phyloP scores from a whole-genome alignment of 2,113 vertebrate species.

The Oryzias javanicus region DNA sequence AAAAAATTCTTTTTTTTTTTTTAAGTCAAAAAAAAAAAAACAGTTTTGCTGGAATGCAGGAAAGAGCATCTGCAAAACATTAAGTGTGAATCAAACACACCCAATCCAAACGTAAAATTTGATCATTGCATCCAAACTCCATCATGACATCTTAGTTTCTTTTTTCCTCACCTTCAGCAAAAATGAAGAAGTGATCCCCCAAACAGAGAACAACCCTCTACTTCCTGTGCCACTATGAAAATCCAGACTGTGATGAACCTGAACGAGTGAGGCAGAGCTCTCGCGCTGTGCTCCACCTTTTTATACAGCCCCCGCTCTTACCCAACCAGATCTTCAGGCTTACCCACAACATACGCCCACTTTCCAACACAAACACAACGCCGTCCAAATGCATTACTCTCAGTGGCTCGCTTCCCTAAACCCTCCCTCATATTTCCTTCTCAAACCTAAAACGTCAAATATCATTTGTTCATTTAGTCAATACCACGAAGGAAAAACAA shows the following conservation, averaged over 20 bases:
- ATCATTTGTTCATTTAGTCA: constrained; percentile 28
- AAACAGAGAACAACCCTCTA: constrained; percentile 6
- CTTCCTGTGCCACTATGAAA: constrained; percentile 23
- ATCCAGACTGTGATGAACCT: constrained; percentile 28
- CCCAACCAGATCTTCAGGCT: constrained; percentile 65
- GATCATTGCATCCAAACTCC: constrained; percentile 4
- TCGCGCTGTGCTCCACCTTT: constrained; percentile 54
- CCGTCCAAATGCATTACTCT: constrained; percentile 72
- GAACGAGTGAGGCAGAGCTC: constrained; percentile 32
- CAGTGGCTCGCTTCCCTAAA: constrained; percentile 29
- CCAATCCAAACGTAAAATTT: constrained; percentile 23
- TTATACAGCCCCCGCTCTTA: constrained; percentile 61
- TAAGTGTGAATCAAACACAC: constrained; percentile 34
- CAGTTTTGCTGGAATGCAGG: neutral
- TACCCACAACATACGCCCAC: constrained; percentile 45
- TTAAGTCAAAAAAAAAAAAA: neutral
- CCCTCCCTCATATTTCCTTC: constrained; percentile 24
- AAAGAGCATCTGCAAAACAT: constrained; percentile 20
- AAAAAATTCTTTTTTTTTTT: neutral
- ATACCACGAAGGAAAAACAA: neutral
- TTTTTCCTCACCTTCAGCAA: constrained; percentile 49
- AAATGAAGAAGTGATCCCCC: neutral
- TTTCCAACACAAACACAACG: constrained; percentile 29
- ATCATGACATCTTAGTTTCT: constrained; percentile 13
- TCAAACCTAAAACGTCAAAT: constrained; percentile 28